Evolutionary conservation across 2,797 vertebrate genomes (phyloP), one percentile per base, ranked within the genome.

Genomic region (Enteromius thamalakanensis): DNA sequence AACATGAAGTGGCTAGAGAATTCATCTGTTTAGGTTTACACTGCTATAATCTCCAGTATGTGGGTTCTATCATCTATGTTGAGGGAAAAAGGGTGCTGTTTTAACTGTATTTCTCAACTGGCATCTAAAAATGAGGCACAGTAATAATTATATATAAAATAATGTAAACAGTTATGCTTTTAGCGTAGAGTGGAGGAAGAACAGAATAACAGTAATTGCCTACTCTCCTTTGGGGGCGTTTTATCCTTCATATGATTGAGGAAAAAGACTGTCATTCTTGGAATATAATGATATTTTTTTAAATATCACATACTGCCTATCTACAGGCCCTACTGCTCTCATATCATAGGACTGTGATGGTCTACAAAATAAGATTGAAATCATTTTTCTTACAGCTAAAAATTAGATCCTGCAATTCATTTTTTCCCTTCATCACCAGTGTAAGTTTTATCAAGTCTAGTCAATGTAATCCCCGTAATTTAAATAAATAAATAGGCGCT

Each of bases 41-140:
- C 89, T 89, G 83, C 76, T 83, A 26, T 84, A 80, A 42, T 85
- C 37, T 67, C 0, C 71, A 76, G 88, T 87, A 86, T 92, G 89
- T 15, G n/a, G 11, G 23, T 62, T 62, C 26, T 62, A 29, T 62
- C 26, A 37, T n/a, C n/a, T 37, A 67, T n/a, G 1, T 1, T 40
- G 4, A 60, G 11, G 23, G 6, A 62, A 60, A 58, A 58, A 23
- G 17, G 10, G 8, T 21, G 2, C 21, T 58, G 23, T 58, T 11
- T 23, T 58, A 58, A 58, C n/a, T 21, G 6, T 53, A 53, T 53
- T 53, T 53, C 19, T 53, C 19, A 53, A 51, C 49, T 51, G 49
- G 49, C 49, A 51, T 51, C 14, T 49, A 17, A 51, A 1, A 51
- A 21, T 53, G 21, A 53, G 19, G 19, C 51, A 21, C 1, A 2